phyloP scores from a whole-genome alignment of 2,113 vertebrate species.

The Coreoperca whiteheadi region DNA sequence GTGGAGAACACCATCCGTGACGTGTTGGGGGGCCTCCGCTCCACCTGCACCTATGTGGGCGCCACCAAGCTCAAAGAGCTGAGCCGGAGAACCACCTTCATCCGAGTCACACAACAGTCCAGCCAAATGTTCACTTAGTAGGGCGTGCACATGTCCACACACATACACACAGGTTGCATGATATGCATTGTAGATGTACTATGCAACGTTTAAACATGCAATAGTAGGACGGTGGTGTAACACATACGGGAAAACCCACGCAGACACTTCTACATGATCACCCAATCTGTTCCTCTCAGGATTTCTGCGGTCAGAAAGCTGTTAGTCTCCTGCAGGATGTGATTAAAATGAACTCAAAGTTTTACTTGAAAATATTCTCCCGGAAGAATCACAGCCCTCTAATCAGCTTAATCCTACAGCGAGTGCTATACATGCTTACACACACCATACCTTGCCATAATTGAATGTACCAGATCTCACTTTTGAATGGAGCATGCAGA shows the following conservation, averaged over 20 bases:
- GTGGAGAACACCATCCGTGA: constrained; percentile 94
- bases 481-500: constrained; percentile 9
- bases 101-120: constrained; percentile 97
- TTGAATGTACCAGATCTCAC: not conserved
- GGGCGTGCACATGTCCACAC: not conserved
- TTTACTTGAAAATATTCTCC: constrained; percentile 22
- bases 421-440: constrained; percentile 45
- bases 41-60: constrained; percentile 98
- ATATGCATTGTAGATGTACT: constrained; percentile 8
- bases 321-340: constrained; percentile 32
- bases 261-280: constrained; percentile 18
- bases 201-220: constrained; percentile 26
- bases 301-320: constrained; percentile 43
- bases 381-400: not conserved
- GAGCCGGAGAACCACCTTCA: constrained; percentile 95
- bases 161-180: not conserved
- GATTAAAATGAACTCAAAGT: constrained; percentile 15
- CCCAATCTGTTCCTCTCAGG: constrained; percentile 63
- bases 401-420: constrained; percentile 6
- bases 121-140: constrained; percentile 90
- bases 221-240: constrained; percentile 6
- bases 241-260: constrained; percentile 11
- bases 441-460: not conserved
- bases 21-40: constrained; percentile 94
- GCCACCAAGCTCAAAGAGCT: constrained; percentile 98